Evolutionary conservation across 2,113 vertebrate species (phyloP).

Genomic region (Oncorhynchus masou): DNA sequence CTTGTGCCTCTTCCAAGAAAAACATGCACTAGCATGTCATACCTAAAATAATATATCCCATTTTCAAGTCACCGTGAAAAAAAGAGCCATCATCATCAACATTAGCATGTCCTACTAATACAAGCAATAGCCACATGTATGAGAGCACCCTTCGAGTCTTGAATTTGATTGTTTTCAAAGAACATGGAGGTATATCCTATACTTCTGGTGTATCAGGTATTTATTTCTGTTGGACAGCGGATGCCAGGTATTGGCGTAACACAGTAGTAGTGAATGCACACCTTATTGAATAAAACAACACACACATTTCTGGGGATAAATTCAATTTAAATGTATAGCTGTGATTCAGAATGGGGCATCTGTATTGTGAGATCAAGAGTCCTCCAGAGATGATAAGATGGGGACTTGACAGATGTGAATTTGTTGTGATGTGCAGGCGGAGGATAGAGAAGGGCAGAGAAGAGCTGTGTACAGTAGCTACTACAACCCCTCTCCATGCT

Average conservation of each 20-base stretch:
- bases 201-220: no score
- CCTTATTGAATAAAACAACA: neutral
- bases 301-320: neutral
- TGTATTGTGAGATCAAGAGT: neutral
- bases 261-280: no score
- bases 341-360: neutral
- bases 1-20: no score
- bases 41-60: no score
- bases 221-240: no score
- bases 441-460: slow-evolving; percentile 3
- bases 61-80: neutral
- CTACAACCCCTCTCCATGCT: slow-evolving; percentile 30
- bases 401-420: neutral
- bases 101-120: neutral
- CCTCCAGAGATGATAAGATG: neutral
- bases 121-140: neutral
- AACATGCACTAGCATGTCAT: no score
- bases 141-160: neutral
- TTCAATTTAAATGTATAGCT: neutral
- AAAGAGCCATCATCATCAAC: neutral
- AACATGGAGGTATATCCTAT: neutral
- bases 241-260: no score
- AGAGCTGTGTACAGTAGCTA: slow-evolving; percentile 17
- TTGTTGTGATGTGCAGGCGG: slow-evolving; percentile 5
- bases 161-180: slow-evolving; percentile 25